Evolutionary conservation across 2,113 vertebrate genomes (phyloP).

Genomic region (Probosciger aterrimus): DNA sequence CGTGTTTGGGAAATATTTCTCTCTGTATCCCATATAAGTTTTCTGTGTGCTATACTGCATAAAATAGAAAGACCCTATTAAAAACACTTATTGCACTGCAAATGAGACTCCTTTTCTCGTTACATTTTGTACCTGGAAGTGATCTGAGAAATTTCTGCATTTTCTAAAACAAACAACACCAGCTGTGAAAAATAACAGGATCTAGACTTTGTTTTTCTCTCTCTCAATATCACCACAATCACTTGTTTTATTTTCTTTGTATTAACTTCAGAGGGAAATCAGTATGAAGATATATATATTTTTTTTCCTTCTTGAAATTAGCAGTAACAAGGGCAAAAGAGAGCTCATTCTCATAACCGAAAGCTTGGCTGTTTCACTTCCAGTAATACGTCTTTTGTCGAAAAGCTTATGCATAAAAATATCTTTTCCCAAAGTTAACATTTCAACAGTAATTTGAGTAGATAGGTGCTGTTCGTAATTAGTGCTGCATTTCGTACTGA

Average conservation of each 20-base stretch:
- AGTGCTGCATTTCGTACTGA: background rate
- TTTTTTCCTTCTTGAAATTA: background rate
- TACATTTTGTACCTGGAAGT: background rate
- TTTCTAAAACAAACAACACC: background rate
- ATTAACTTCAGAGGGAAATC: background rate
- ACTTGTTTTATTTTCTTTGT: background rate
- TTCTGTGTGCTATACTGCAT: background rate
- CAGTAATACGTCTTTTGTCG: slow-evolving; percentile 17
- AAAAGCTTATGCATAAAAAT: slow-evolving; percentile 43
- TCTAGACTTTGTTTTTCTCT: background rate
- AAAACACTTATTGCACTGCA: background rate
- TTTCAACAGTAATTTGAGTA: slow-evolving; percentile 22
- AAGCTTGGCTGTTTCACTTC: background rate
- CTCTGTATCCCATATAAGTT: background rate
- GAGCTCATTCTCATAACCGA: background rate
- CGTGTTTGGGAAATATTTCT: background rate
- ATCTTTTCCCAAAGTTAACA: slow-evolving; percentile 38
- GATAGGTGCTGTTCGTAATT: slow-evolving; percentile 23
- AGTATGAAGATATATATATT: background rate
- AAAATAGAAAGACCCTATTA: background rate
- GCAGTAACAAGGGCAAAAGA: slow-evolving; percentile 14
- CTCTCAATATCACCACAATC: background rate
- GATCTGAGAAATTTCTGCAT: background rate
- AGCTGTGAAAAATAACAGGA: background rate
- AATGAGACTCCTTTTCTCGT: background rate